A percentile compares a stretch with the other conserved stretches of the same genome.
Evolutionary conservation across 2,888 invertebrate species (phyloP).

Genomic region (Leptopilina drosophilae): DNA sequence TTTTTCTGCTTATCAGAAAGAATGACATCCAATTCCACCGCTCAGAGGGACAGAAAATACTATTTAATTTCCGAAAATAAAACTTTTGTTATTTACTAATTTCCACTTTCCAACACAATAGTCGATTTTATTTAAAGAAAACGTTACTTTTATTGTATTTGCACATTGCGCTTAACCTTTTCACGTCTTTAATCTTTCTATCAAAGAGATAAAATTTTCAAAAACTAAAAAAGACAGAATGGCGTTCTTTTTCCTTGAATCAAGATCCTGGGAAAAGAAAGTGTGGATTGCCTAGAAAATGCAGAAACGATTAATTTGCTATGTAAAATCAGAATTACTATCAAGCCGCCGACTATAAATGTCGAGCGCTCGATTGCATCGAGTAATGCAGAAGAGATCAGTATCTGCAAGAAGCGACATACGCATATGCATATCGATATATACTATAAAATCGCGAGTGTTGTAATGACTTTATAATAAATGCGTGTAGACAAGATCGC

Average conservation of each 20-base stretch:
- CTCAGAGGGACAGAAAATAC: constrained; percentile 4
- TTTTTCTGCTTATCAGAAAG: constrained; percentile 46
- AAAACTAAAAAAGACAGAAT: not conserved
- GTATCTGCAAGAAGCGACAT: constrained; percentile 58
- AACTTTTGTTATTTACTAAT: not conserved
- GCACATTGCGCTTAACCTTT: too few species aligned
- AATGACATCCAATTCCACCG: constrained; percentile 17
- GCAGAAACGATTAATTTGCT: constrained; percentile 68
- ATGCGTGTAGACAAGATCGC: constrained; percentile 50
- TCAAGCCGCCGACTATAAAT: constrained; percentile 32
- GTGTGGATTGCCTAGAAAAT: constrained; percentile 46
- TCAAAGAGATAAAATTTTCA: not conserved
- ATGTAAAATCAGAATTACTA: constrained; percentile 51
- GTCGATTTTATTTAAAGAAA: too few species aligned
- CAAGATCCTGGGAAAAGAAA: constrained; percentile 20
- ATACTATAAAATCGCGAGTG: constrained; percentile 55
- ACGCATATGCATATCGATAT: constrained; percentile 51
- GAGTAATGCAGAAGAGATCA: constrained; percentile 55
- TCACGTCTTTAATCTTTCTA: too few species aligned
- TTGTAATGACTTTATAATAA: constrained; percentile 66
- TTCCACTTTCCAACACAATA: not conserved
- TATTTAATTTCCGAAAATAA: constrained; percentile 8
- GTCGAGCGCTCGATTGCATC: constrained; percentile 15
- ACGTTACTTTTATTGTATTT: not conserved
- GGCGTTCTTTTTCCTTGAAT: not conserved